Percentiles rank a stretch among this genome's conserved stretches.
phyloP scores from a whole-genome alignment of 2,888 invertebrate species.

The Hydraecia micacea region DNA sequence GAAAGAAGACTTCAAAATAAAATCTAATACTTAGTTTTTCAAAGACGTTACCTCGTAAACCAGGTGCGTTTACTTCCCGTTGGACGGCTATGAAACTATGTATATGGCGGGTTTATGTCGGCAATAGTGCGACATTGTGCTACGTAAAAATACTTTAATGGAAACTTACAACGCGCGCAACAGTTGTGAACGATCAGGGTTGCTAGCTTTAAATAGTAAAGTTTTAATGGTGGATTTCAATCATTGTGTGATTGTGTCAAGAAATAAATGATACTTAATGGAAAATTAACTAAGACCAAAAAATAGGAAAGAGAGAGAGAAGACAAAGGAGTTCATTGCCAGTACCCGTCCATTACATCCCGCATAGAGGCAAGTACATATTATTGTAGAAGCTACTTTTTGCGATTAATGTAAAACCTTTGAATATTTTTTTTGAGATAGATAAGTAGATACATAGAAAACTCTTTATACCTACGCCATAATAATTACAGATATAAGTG shows the following conservation, averaged over 20 bases:
- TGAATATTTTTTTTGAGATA: neutral
- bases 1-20: constrained; percentile 1
- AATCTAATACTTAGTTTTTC: constrained; percentile 4
- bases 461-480: neutral
- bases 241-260: too few species aligned
- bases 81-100: constrained; percentile 16
- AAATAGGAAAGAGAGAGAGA: neutral
- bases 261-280: too few species aligned
- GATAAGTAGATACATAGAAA: neutral
- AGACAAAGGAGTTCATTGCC: neutral
- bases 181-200: constrained; percentile 27
- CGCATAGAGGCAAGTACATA: neutral
- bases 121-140: constrained; percentile 30
- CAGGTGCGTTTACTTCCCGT: constrained; percentile 8
- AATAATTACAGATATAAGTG: neutral
- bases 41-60: constrained; percentile 29
- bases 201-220: neutral
- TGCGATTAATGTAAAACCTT: neutral
- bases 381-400: neutral
- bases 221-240: neutral
- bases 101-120: neutral
- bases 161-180: constrained; percentile 35
- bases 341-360: neutral
- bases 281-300: neutral
- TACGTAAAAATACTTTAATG: constrained; percentile 37